phyloP scores from a whole-genome alignment of 2,888 invertebrate genomes.

The Gymnoscelis rufifasciata region DNA sequence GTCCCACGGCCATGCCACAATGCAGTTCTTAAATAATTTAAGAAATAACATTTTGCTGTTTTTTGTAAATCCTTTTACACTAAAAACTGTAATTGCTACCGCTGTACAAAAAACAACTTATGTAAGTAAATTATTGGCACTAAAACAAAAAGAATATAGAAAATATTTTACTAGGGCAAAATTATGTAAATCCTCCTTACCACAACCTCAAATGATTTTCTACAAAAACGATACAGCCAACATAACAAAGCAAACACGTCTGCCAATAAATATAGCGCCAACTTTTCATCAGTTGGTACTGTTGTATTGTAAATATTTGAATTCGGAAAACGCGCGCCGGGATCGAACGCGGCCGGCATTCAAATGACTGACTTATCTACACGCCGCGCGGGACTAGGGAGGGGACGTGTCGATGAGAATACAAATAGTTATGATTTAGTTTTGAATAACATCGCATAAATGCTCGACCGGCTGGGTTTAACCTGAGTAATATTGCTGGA shows the following conservation, averaged over 20 bases:
- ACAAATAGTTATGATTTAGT: conserved; percentile 4
- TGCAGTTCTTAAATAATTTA: no score
- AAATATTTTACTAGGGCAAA: not conserved
- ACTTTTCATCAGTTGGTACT: conserved; percentile 32
- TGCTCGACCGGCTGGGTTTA: no score
- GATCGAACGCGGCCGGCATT: conserved; percentile 52
- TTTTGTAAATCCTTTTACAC: no score
- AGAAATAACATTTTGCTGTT: no score
- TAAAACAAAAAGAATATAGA: not conserved
- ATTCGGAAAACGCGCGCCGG: conserved; percentile 31
- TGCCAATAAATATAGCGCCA: conserved; percentile 32
- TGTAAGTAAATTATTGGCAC: not conserved
- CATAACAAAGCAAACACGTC: conserved; percentile 25
- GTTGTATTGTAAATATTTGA: conserved; percentile 36
- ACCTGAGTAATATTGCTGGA: no score
- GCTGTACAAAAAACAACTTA: no score
- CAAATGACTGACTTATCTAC: conserved; percentile 64
- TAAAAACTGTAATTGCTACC: no score
- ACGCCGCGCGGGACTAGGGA: conserved; percentile 36
- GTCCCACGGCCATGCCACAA: no score
- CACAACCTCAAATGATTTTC: not conserved
- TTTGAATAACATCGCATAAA: no score
- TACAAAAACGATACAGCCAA: conserved; percentile 15
- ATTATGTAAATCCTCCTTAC: not conserved
- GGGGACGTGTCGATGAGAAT: conserved; percentile 15